Evolutionary conservation across 2,113 vertebrate species (phyloP).

Genomic region (Rhea pennata): DNA sequence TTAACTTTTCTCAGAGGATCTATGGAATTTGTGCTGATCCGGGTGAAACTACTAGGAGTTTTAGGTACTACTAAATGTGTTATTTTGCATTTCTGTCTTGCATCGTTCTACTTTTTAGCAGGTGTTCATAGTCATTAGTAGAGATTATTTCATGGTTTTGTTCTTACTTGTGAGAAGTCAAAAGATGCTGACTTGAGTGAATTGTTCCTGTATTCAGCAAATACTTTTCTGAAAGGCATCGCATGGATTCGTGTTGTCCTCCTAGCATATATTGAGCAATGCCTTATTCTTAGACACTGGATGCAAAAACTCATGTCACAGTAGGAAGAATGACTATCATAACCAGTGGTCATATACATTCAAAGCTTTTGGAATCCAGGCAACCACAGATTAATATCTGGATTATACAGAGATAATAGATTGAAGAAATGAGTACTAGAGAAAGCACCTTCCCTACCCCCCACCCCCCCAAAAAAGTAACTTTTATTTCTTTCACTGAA

Average conservation of each 20-base stretch:
- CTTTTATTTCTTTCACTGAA: not conserved
- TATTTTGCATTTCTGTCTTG: not conserved
- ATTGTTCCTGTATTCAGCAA: not conserved
- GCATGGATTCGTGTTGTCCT: rapidly evolving
- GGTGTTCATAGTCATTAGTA: not conserved
- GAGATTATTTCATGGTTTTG: not conserved
- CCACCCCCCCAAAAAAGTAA: not conserved
- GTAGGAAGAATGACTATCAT: not conserved
- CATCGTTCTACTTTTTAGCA: not conserved
- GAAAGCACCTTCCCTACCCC: not conserved
- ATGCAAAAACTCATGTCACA: not conserved
- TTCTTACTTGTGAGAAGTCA: not conserved
- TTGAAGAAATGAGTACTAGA: not conserved
- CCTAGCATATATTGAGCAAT: not conserved
- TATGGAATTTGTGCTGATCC: not conserved
- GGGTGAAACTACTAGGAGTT: not conserved
- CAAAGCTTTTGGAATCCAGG: not conserved
- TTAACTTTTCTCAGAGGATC: not conserved
- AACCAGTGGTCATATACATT: not conserved
- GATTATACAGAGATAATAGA: not conserved
- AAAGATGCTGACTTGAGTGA: not conserved
- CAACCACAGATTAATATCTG: not conserved
- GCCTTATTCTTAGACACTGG: not conserved
- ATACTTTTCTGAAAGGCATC: not conserved
- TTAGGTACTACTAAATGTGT: not conserved